Evolutionary conservation across 2,797 vertebrate species (phyloP).

Genomic region (Malurus leucopterus): DNA sequence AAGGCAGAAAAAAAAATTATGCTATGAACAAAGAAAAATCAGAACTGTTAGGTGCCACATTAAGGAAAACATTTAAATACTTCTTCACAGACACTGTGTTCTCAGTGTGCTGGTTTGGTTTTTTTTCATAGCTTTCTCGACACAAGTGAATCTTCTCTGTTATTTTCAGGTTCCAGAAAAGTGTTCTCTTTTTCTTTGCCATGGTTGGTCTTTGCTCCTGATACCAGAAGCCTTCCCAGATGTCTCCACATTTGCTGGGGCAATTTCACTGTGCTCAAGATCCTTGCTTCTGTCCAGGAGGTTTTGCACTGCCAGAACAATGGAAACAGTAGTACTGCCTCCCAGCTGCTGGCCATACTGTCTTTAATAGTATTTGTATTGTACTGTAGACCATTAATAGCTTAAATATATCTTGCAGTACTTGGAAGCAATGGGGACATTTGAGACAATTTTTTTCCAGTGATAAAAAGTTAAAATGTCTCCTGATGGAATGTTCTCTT

Average conservation of each 20-base stretch:
- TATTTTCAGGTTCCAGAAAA: not conserved
- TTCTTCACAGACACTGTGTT: not conserved
- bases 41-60: not conserved
- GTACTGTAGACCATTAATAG: not conserved
- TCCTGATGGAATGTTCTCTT: not conserved
- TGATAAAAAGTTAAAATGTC: not conserved
- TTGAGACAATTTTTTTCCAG: not conserved
- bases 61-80: not conserved
- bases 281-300: not conserved
- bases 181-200: not conserved
- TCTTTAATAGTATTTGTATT: not conserved
- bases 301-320: not conserved
- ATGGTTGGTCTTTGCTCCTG: not conserved
- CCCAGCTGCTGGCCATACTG: not conserved
- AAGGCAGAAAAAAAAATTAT: not conserved
- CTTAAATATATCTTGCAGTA: not conserved
- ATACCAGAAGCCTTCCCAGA: not conserved
- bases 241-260: not conserved
- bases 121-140: not conserved
- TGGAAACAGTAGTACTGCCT: not conserved
- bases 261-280: accelerated
- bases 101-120: not conserved
- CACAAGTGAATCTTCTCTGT: not conserved
- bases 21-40: not conserved
- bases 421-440: not conserved